These are phyloP conservation scores for Achatina immaculata DNA, from an alignment of 1,140 invertebrate species.

Conservation along the genomic window DNA sequence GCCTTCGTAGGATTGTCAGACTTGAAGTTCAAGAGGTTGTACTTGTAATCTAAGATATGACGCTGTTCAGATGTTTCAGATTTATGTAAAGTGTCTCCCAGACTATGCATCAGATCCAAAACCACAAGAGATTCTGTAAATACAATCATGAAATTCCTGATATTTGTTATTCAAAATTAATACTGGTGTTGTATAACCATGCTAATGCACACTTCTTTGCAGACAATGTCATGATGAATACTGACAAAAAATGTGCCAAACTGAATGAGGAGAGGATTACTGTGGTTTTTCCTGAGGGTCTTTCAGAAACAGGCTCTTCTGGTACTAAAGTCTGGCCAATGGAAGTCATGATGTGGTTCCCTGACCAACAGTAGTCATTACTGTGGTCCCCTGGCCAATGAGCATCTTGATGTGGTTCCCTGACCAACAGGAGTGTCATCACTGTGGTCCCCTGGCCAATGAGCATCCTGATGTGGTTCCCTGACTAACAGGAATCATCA, in stretches of 20 bases:
- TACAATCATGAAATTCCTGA: neutral
- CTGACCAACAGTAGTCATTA: no score
- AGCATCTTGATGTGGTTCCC: no score
- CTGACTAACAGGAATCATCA: no score
- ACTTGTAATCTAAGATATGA: neutral
- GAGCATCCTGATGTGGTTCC: no score
- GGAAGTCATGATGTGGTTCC: no score
- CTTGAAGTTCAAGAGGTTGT: conserved; percentile 8
- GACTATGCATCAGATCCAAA: conserved; percentile 10
- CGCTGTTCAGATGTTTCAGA: conserved; percentile 11
- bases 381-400: no score
- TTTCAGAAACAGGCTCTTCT: neutral
- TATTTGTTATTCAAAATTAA: neutral
- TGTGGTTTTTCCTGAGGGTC: neutral
- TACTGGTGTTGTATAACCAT: neutral
- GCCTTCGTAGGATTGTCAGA: neutral
- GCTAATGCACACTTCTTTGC: neutral
- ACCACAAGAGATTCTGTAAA: neutral
- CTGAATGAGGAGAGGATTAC: neutral
- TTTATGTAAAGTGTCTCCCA: neutral
- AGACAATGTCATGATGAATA: neutral
- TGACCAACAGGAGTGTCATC: no score
- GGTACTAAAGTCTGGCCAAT: neutral
- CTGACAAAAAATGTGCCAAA: neutral
- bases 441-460: no score